Base-by-base conservation (phyloP, 2,113 vertebrate genomes). In the Lepus americanus region DNA sequence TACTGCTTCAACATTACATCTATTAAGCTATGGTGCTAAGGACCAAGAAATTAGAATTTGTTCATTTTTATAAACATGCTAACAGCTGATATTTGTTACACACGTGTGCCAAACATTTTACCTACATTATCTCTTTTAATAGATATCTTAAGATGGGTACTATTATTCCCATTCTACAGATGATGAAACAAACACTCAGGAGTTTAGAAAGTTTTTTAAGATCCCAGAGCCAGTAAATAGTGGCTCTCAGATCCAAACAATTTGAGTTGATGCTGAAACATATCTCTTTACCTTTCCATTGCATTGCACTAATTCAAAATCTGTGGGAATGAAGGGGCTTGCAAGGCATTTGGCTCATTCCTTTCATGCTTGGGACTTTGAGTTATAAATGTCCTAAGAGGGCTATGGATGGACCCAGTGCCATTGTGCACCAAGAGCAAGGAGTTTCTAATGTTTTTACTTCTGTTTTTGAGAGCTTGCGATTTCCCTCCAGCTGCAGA, bases 11-110 rank as follows among this genome's bases (percentile, higher is more conserved):
- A 0, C 70, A 53, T 27, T 89, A 76, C 51, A 76, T 64, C 51
- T 70, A 31, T 13, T 36, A 80, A 78, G 59, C 5, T 72, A 3
- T 39, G 83, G 14, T 83, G 64, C 59, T 72, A 55, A 94, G 66
- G 14, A 19, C 33, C 78, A 90, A 74, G 73, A 82, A 89, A 22
- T 61, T 51, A 59, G n/a, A 66, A 55, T 72, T 7, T 1, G 67
- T 59, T 95, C 1, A 6, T 91, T 91, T 83, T 79, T 53, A 74
- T 63, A 91, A 79, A 73, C 27, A 10, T 55, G 36, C 85, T 72
- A 79, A 61, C 31, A 94, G 17, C 39, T 91, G 81, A 9, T 69
- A 25, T 17, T 83, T 72, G 33, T 92, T 85, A 16, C 72, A 14
- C 2, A 81, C 27, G 8, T 69, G 3, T 77, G 22, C 64, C 74